phyloP scores from a whole-genome alignment of 2,888 invertebrate genomes.

The Anorthoa munda region DNA sequence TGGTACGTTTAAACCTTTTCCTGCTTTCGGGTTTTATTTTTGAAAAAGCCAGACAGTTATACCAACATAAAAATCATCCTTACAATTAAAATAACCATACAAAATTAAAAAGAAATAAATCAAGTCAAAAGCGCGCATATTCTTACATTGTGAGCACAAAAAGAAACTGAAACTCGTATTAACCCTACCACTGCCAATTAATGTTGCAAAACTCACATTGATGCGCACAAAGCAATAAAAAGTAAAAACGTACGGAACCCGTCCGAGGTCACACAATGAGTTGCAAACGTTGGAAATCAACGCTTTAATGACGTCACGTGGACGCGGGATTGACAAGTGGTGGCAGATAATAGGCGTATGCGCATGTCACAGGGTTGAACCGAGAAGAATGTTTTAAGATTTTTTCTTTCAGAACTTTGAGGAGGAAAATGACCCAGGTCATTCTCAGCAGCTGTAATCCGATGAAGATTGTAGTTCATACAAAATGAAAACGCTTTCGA shows the following conservation, averaged over 20 bases:
- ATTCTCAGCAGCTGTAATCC: too few relatives aligned
- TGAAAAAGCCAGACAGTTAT: not conserved
- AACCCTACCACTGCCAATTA: constrained; percentile 61
- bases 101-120: constrained; percentile 11
- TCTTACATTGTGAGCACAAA: constrained; percentile 10
- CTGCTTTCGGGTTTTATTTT: not conserved
- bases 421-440: not conserved
- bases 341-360: constrained; percentile 54
- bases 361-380: constrained; percentile 59
- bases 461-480: too few relatives aligned
- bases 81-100: not conserved
- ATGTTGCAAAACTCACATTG: constrained; percentile 51
- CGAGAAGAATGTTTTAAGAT: too few relatives aligned
- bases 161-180: constrained; percentile 30
- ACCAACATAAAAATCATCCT: not conserved
- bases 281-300: constrained; percentile 59
- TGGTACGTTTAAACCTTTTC: not conserved
- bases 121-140: not conserved
- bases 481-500: too few relatives aligned
- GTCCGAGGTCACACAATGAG: constrained; percentile 54
- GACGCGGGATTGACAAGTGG: constrained; percentile 64
- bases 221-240: constrained; percentile 57
- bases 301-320: constrained; percentile 66
- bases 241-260: constrained; percentile 42
- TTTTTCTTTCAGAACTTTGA: not conserved